phyloP scores from a whole-genome alignment of 2,888 invertebrate genomes.

The Agrilus biguttatus region DNA sequence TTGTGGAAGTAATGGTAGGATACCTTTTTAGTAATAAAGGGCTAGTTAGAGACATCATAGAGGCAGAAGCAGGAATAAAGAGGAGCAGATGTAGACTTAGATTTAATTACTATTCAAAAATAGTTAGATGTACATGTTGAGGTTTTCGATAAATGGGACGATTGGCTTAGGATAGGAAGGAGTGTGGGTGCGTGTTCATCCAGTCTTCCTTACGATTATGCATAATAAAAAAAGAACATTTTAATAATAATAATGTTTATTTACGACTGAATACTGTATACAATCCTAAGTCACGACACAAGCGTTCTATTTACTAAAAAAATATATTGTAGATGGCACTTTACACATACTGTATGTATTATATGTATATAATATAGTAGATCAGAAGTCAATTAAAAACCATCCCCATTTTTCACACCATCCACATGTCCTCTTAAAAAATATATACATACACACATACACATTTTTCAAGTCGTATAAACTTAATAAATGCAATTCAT shows the following conservation, averaged over 20 bases:
- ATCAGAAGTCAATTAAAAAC: slow-evolving; percentile 9
- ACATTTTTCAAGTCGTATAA: neutral
- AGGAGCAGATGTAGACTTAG: no score
- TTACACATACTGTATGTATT: slow-evolving; percentile 27
- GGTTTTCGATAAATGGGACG: no score
- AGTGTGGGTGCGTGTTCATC: no score
- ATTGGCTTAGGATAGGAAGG: no score
- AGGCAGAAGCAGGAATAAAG: no score
- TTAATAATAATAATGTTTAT: slow-evolving; percentile 31
- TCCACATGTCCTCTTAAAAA: slow-evolving; percentile 3
- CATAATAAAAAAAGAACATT: no score
- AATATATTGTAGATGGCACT: slow-evolving; percentile 36
- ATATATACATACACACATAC: slow-evolving; percentile 3
- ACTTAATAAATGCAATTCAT: neutral
- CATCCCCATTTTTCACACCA: slow-evolving; percentile 7
- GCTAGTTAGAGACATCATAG: no score
- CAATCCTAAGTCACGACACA: slow-evolving; percentile 34
- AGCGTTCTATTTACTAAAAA: slow-evolving; percentile 35
- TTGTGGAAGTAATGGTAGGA: no score
- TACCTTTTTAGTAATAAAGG: no score
- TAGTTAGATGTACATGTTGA: no score
- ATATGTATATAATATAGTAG: slow-evolving; percentile 13
- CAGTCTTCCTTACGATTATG: no score
- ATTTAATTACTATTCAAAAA: no score
- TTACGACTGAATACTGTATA: slow-evolving; percentile 34